Evolutionary conservation across 2,888 invertebrate species (phyloP).

Genomic region (Synergus umbraculus): DNA sequence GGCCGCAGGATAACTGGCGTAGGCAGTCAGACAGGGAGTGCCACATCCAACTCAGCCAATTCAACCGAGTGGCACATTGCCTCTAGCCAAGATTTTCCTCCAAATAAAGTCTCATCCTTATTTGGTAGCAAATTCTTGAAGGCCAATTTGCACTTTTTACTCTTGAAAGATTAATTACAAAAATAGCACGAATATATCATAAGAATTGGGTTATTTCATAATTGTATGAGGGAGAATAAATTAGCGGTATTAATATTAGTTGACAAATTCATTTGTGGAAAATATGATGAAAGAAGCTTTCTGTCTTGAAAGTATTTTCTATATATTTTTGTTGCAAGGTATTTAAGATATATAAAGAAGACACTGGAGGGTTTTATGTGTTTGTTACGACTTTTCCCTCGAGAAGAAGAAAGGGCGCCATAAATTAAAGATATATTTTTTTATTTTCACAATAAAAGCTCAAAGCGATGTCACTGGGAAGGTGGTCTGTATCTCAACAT

Average conservation of each 20-base stretch:
- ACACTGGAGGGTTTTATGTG: neutral
- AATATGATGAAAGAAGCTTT: no score
- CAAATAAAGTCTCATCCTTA: conserved; percentile 13
- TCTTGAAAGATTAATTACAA: no score
- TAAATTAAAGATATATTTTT: conserved; percentile 26
- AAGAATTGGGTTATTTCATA: neutral
- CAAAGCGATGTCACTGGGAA: conserved; percentile 28
- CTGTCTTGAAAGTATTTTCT: neutral
- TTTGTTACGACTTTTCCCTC: conserved; percentile 17
- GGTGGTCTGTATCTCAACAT: conserved; percentile 16
- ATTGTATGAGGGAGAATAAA: neutral
- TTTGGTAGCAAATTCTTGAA: neutral
- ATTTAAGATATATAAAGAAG: neutral
- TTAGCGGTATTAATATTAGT: no score
- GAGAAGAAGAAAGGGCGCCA: neutral
- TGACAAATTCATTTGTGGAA: no score
- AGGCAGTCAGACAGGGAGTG: conserved; percentile 75
- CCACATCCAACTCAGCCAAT: conserved; percentile 65
- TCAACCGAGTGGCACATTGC: conserved; percentile 8
- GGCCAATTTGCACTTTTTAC: no score
- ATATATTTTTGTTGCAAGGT: neutral
- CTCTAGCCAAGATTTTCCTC: neutral
- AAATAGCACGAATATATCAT: no score
- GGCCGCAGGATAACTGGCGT: conserved; percentile 69
- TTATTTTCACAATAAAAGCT: conserved; percentile 26